Evolutionary conservation across 2,797 vertebrate genomes (phyloP), one percentile per base, ranked within the genome.

Genomic region (Rhincodon typus): DNA sequence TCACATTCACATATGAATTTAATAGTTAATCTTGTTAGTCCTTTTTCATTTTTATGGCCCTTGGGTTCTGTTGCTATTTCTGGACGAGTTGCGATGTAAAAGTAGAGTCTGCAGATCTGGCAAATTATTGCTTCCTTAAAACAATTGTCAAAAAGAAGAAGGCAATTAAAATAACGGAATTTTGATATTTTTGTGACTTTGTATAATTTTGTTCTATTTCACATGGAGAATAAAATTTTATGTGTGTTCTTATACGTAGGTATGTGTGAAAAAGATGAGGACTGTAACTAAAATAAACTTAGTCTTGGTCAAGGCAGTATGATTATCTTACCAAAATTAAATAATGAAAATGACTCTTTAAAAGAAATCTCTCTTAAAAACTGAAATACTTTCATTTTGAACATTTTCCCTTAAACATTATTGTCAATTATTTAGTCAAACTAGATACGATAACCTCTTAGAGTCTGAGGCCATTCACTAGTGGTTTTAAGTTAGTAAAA

Each of bases 31-130:
- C n/a, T 93, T 93, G 34, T 95, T 74, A 53, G 42, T 95, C 46
- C n/a, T 84, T 84, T 46, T 62, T 15, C 7, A 77, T 34, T 95
- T 95, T 95, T 57, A 53, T 77, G 53, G 94, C 94, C 70, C 70
- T 70, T 74, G 94, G 94, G 50, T 72, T 77, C 42, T 77, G 46
- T 95, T 72, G 34, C 70, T 95, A 95, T 77, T 95, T 95, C 94
- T 95, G 94, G 94, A 95, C 74, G 50, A 3, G 46, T 74, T 95
- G 46, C 42, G 27, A 95, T 95, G 17, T 74, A 70, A 77, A 21
- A 53, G 27, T 95, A 46, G 46, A 74, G 69, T 74, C 67, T 94
- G 69, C 69, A 94, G 66, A 74, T 94, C 42, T 46, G 30, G 46
- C 69, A 50, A n/a, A 95, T 34, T 77, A 74, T 34, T 95, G 42